Percentiles rank a stretch among this genome's conserved stretches.
These are phyloP conservation scores for Hypotaenidia philippensis DNA, from an alignment of 2,797 vertebrate species.

Conservation along the genomic window DNA sequence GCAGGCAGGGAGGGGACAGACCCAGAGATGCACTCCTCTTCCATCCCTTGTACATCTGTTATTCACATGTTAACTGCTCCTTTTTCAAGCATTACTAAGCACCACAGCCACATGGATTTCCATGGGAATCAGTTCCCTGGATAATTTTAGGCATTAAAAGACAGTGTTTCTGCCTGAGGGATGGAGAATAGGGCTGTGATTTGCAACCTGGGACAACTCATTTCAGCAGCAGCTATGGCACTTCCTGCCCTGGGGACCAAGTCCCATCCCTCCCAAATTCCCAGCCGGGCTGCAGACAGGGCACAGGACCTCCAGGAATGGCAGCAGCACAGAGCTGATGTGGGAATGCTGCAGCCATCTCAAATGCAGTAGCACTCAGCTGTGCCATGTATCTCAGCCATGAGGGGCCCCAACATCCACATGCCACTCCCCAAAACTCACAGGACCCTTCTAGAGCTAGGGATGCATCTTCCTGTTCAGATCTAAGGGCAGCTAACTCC, in stretches of 20 bases:
- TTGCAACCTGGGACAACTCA: not conserved
- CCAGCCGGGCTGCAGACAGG: not conserved
- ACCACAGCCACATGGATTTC: not conserved
- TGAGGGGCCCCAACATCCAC: not conserved
- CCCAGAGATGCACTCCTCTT: rapidly evolving
- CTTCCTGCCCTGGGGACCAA: not conserved
- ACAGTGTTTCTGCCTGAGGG: rapidly evolving
- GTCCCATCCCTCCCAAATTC: not conserved
- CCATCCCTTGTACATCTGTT: not conserved
- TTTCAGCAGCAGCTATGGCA: not conserved
- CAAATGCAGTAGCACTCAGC: rapidly evolving
- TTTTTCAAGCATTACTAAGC: not conserved
- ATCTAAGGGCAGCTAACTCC: not conserved
- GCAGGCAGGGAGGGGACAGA: not conserved
- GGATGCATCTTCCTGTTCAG: not conserved
- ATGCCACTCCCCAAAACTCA: not conserved
- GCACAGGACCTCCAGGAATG: rapidly evolving
- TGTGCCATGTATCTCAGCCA: rapidly evolving
- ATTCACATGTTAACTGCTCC: not conserved
- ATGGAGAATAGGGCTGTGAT: not conserved
- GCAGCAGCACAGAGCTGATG: not conserved
- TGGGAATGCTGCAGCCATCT: not conserved
- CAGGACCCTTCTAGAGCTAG: not conserved
- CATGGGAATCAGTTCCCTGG: not conserved
- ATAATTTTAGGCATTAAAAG: not conserved